Percentiles rank a stretch among this genome's conserved stretches.
These are phyloP conservation scores for Aphidius colemani DNA, from an alignment of 2,888 invertebrate species.

Conservation along the genomic window DNA sequence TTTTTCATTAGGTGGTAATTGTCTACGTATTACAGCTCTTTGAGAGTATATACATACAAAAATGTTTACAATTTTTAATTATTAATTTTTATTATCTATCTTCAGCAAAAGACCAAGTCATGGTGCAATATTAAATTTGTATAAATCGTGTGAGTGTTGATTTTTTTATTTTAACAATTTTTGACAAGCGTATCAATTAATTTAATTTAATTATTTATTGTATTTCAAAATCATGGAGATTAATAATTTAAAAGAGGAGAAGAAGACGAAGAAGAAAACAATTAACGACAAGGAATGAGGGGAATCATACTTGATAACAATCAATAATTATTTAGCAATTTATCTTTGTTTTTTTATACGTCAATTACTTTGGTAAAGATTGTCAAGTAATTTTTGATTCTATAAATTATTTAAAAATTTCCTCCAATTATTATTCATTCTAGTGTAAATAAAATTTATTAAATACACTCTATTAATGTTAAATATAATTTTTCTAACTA, in stretches of 20 bases:
- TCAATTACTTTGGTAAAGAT: slow-evolving; percentile 24
- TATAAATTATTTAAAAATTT: slow-evolving; percentile 29
- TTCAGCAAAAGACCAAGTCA: slow-evolving; percentile 1
- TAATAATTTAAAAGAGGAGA: neutral
- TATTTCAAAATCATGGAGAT: neutral
- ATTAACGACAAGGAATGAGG: too few species aligned
- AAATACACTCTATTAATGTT: slow-evolving; percentile 22
- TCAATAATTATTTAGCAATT: neutral
- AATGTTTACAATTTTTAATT: slow-evolving; percentile 14
- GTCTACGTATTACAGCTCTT: slow-evolving; percentile 34
- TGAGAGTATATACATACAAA: slow-evolving; percentile 34
- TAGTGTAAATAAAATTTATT: slow-evolving; percentile 13
- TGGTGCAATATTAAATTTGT: slow-evolving; percentile 18
- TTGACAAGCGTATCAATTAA: too few species aligned
- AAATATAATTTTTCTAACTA: slow-evolving; percentile 17
- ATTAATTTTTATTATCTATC: neutral
- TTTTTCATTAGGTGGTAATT: slow-evolving; percentile 31
- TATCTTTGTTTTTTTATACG: slow-evolving; percentile 1
- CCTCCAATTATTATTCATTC: slow-evolving; percentile 20
- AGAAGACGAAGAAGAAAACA: too few species aligned
- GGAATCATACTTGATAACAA: too few species aligned
- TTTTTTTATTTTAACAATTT: neutral
- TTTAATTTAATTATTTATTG: neutral
- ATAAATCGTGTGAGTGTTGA: neutral
- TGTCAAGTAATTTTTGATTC: slow-evolving; percentile 36